phyloP scores from a whole-genome alignment of 2,113 vertebrate genomes.

The Gymnogyps californianus region DNA sequence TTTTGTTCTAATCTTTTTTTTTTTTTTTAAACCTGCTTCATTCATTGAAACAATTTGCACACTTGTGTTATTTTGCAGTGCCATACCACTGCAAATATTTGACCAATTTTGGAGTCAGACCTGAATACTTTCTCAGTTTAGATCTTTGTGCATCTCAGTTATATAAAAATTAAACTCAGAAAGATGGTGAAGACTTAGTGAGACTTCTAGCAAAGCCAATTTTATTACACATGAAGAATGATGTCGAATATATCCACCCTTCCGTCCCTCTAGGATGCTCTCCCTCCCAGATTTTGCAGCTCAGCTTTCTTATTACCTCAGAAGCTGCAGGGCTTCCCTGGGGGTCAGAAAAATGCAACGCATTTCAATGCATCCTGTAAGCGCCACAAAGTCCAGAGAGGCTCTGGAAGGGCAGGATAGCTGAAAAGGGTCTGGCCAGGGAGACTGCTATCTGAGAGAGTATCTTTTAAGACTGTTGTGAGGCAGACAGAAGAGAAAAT shows the following conservation, averaged over 20 bases:
- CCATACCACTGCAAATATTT: background rate
- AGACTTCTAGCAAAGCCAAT: background rate
- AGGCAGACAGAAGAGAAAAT: background rate
- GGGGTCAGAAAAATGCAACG: background rate
- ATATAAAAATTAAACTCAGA: background rate
- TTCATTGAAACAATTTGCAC: background rate
- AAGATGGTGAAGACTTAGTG: background rate
- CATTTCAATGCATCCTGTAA: background rate
- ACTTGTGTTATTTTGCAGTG: background rate
- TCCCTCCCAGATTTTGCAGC: background rate
- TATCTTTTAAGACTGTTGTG: background rate
- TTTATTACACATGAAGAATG: background rate
- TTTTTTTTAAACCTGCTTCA: background rate
- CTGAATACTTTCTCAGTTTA: background rate
- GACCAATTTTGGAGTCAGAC: background rate
- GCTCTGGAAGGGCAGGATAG: background rate
- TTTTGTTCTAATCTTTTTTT: background rate
- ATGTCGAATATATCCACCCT: background rate
- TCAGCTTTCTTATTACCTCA: background rate
- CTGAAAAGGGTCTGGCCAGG: background rate
- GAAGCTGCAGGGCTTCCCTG: background rate
- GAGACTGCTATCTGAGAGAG: background rate
- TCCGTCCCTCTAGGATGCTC: background rate
- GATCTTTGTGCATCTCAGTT: background rate
- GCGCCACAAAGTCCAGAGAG: background rate